Percentiles rank a stretch among this genome's conserved stretches.
Evolutionary conservation across 2,888 invertebrate genomes (phyloP).

Genomic region (Mythimna ferrago): DNA sequence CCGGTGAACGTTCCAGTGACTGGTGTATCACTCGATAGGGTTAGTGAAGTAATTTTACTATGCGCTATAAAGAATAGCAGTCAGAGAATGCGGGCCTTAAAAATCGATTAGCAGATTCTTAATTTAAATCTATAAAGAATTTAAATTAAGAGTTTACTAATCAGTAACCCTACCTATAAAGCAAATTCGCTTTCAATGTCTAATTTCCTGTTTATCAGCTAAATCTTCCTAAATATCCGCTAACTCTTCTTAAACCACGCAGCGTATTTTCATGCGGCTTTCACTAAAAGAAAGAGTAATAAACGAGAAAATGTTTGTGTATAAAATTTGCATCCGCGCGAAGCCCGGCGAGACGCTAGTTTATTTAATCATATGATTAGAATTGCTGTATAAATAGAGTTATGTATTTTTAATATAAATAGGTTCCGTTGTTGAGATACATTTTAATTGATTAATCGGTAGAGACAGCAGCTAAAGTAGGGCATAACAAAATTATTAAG

Average conservation of each 20-base stretch:
- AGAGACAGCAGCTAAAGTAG: constrained; percentile 27
- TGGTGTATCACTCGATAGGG: constrained; percentile 1
- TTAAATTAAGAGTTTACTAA: too few species aligned
- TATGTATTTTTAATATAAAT: not conserved
- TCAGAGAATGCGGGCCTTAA: not conserved
- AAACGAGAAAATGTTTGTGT: not conserved
- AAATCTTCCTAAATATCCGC: not conserved
- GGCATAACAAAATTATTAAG: constrained; percentile 9
- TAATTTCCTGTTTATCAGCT: not conserved
- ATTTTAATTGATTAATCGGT: constrained; percentile 15
- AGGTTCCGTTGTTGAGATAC: not conserved
- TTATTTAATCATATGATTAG: not conserved
- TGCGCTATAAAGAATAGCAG: not conserved
- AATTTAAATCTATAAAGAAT: not conserved
- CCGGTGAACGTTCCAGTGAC: not conserved
- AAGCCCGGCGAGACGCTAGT: not conserved
- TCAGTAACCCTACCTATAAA: too few species aligned
- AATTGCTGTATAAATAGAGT: not conserved
- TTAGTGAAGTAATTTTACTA: constrained; percentile 10
- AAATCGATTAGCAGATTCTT: not conserved
- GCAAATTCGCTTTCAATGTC: not conserved
- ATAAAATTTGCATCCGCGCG: not conserved
- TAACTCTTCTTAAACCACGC: not conserved
- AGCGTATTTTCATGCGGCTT: not conserved
- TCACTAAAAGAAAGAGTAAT: not conserved